phyloP scores from a whole-genome alignment of 2,113 vertebrate species.

The Rhizomys pruinosus region DNA sequence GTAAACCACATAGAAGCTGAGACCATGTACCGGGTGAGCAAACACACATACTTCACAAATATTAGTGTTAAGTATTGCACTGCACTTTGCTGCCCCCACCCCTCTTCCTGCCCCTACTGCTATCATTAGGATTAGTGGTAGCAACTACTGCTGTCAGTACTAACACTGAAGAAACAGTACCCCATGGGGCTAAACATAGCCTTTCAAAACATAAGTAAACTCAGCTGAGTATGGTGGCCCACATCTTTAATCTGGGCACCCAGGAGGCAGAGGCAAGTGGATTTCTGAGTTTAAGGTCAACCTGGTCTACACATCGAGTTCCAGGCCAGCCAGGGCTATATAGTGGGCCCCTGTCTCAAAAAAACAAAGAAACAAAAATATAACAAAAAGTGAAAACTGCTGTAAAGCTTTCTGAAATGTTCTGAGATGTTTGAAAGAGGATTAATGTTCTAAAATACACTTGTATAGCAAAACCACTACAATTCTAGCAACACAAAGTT shows the following conservation, averaged over 20 bases:
- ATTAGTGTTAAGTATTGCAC: not conserved
- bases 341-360: not conserved
- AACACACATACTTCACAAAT: constrained; percentile 2
- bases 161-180: not conserved
- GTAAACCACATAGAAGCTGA: not conserved
- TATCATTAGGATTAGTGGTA: not conserved
- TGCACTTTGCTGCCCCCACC: not conserved
- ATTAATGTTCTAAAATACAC: not conserved
- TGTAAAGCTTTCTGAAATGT: constrained; percentile 12
- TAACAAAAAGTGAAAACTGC: not conserved
- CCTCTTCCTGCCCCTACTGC: not conserved
- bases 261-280: not conserved
- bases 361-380: not conserved
- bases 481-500: not conserved
- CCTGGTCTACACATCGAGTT: not conserved
- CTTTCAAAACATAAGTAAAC: not conserved
- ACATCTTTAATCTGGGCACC: not conserved
- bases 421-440: not conserved
- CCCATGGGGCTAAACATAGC: not conserved
- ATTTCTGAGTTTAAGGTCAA: not conserved
- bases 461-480: not conserved
- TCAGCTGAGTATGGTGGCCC: not conserved
- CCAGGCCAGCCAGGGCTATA: not conserved
- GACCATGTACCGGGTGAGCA: no score
- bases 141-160: not conserved